Conservation (phyloP, 2,113 vertebrate species). For the Ancistrus triradiatus region DNA sequence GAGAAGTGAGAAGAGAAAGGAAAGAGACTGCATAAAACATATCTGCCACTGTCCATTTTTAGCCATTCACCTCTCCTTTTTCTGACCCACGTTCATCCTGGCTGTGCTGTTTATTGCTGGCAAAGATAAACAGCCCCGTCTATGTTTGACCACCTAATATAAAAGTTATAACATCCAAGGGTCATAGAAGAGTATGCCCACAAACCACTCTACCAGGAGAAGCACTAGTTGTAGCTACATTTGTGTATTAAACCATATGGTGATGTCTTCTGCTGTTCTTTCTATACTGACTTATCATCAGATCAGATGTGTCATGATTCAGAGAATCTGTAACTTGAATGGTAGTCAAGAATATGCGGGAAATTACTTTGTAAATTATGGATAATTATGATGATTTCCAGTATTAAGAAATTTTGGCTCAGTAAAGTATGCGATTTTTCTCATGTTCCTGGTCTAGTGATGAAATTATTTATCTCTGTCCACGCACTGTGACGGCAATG, state of each 20-base stretch:
- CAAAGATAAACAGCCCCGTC: slow-evolving; percentile 48
- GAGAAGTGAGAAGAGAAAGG: neutral
- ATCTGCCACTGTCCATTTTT: slow-evolving; percentile 18
- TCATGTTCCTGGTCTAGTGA: neutral
- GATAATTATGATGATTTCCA: neutral
- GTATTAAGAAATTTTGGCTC: neutral
- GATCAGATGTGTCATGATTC: neutral
- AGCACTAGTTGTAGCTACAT: neutral
- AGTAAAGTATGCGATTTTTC: neutral
- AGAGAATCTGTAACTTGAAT: neutral
- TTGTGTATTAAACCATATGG: too few relatives aligned
- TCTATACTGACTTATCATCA: neutral
- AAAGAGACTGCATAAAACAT: neutral
- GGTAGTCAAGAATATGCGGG: neutral
- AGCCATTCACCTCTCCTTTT: slow-evolving; percentile 47
- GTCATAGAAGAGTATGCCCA: neutral
- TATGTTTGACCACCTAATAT: slow-evolving; percentile 38
- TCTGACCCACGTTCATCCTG: slow-evolving; percentile 50
- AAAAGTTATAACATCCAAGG: slow-evolving; percentile 13
- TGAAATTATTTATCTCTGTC: slow-evolving; percentile 2
- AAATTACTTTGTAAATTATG: neutral
- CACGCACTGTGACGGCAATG: too few relatives aligned
- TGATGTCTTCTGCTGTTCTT: neutral
- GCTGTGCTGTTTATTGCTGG: slow-evolving; percentile 45
- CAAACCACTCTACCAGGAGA: neutral